Conservation (phyloP, 1,140 invertebrate species). For the Parasteatoda tepidariorum region DNA sequence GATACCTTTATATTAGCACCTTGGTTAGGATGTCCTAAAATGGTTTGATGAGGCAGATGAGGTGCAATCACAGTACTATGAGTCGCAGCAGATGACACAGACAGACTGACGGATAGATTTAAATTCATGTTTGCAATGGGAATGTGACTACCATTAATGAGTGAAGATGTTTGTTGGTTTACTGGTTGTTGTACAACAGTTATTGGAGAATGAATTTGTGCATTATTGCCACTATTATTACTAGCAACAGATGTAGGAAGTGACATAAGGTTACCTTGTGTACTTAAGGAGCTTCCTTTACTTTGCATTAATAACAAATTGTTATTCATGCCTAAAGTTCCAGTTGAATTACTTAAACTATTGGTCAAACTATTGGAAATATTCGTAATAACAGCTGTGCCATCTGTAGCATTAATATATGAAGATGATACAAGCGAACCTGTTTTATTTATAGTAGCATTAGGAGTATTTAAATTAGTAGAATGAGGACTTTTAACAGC, state of each 20-base stretch:
- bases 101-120: constrained; percentile 39
- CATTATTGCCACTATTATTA: constrained; percentile 54
- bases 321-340: constrained; percentile 43
- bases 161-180: constrained; percentile 62
- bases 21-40: constrained; percentile 59
- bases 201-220: constrained; percentile 47
- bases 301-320: constrained; percentile 46
- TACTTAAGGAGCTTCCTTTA: constrained; percentile 42
- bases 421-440: constrained; percentile 47
- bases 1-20: constrained; percentile 59
- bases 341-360: constrained; percentile 54
- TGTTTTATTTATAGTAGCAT: constrained; percentile 58
- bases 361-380: constrained; percentile 60
- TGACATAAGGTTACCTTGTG: constrained; percentile 37
- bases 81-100: constrained; percentile 45
- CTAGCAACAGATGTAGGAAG: constrained; percentile 46
- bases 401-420: constrained; percentile 48
- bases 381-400: constrained; percentile 50
- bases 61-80: constrained; percentile 53
- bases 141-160: constrained; percentile 68
- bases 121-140: constrained; percentile 60
- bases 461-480: constrained; percentile 61
- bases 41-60: constrained; percentile 54
- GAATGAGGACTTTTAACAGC: constrained; percentile 66
- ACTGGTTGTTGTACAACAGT: constrained; percentile 36